These are phyloP conservation scores for Tympanuchus pallidicinctus DNA, from an alignment of 2,113 vertebrate species.

Conservation along the genomic window DNA sequence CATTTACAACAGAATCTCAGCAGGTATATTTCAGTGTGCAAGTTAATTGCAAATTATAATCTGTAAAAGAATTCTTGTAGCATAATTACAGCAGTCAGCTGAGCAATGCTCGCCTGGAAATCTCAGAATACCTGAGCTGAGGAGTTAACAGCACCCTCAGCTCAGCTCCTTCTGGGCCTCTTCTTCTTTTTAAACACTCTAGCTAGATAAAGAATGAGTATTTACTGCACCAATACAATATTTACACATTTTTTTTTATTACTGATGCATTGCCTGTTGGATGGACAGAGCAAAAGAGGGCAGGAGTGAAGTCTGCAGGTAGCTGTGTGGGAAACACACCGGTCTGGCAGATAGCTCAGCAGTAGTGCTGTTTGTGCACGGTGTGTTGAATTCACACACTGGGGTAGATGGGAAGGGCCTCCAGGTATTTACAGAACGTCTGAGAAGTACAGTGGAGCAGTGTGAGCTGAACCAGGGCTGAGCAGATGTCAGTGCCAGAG, in stretches of 20 bases:
- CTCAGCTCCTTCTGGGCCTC: too few species aligned
- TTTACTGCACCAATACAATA: too few species aligned
- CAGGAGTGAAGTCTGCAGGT: not conserved
- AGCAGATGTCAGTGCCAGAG: not conserved
- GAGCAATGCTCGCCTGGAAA: not conserved
- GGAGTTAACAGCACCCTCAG: too few species aligned
- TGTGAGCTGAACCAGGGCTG: not conserved
- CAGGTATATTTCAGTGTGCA: not conserved
- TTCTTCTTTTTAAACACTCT: too few species aligned
- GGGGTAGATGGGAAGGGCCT: not conserved
- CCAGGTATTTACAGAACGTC: not conserved
- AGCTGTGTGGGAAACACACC: accelerated
- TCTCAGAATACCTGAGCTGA: too few species aligned
- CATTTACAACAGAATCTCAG: not conserved
- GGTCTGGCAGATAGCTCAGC: not conserved
- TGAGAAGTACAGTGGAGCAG: too few species aligned
- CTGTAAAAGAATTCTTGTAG: not conserved
- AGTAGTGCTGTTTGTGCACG: accelerated
- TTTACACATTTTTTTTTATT: too few species aligned
- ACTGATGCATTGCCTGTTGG: too few species aligned
- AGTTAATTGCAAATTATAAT: not conserved
- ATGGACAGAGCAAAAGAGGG: too few species aligned
- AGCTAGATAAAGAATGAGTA: too few species aligned
- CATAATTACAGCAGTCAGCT: not conserved
- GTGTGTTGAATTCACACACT: not conserved